These are phyloP conservation scores for Labrus mixtus DNA, from an alignment of 2,113 vertebrate species.

Conservation along the genomic window DNA sequence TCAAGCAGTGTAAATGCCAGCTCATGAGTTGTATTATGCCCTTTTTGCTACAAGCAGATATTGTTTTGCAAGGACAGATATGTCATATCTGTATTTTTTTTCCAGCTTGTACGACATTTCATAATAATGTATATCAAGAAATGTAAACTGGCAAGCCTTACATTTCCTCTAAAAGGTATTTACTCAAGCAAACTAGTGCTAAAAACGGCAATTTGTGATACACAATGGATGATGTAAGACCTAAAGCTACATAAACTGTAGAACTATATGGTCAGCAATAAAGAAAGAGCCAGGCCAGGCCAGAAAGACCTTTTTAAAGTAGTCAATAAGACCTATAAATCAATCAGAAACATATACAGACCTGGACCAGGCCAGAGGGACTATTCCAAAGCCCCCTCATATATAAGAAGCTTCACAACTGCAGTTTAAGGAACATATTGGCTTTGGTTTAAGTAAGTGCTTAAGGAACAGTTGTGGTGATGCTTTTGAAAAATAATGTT, in stretches of 20 bases:
- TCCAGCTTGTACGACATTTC: too few relatives aligned
- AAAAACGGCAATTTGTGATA: too few relatives aligned
- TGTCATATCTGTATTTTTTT: too few relatives aligned
- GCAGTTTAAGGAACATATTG: not conserved
- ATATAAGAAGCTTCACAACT: not conserved
- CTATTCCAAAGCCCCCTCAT: not conserved
- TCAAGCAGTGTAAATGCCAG: too few relatives aligned
- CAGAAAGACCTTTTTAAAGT: not conserved
- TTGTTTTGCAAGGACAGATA: too few relatives aligned
- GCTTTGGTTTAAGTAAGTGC: not conserved
- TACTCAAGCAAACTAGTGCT: too few relatives aligned
- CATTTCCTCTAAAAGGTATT: too few relatives aligned
- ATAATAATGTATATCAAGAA: too few relatives aligned
- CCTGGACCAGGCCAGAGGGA: not conserved
- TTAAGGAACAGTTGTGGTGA: not conserved
- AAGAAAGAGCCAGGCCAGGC: not conserved
- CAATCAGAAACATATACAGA: not conserved
- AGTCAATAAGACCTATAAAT: not conserved
- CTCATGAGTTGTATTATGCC: too few relatives aligned
- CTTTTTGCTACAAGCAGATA: too few relatives aligned
- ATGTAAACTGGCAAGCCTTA: too few relatives aligned
- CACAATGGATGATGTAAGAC: too few relatives aligned
- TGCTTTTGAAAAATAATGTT: not conserved
- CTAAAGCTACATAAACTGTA: not conserved
- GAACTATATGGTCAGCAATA: not conserved